Conservation (phyloP, 2,888 invertebrate genomes). For the Drosophila prolongata region DNA sequence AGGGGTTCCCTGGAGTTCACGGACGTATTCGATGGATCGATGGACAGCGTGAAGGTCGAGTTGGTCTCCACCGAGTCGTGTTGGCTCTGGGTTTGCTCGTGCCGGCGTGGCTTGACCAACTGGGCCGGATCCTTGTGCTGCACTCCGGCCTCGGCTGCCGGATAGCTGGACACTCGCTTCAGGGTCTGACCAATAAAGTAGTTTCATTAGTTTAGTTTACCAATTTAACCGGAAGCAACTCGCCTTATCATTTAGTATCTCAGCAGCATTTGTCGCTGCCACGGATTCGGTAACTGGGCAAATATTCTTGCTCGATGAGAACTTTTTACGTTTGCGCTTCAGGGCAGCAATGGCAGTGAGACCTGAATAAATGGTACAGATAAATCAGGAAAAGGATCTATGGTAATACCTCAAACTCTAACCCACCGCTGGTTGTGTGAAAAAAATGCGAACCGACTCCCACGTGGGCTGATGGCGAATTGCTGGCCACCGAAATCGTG, state of each 20-base stretch:
- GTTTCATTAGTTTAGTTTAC: not conserved
- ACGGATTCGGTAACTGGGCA: conserved; percentile 86
- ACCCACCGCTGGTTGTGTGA: conserved; percentile 81
- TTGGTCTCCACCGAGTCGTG: conserved; percentile 86
- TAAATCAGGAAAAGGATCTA: not conserved
- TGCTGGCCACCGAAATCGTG: conserved; percentile 17
- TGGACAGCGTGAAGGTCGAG: conserved; percentile 81
- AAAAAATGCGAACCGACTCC: conserved; percentile 80
- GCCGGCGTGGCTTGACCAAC: conserved; percentile 84
- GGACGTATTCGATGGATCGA: conserved; percentile 83
- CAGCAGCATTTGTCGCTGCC: conserved; percentile 72
- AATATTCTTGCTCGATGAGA: conserved; percentile 91
- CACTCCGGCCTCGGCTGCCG: conserved; percentile 83
- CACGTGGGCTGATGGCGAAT: conserved; percentile 44
- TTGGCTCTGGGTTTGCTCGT: conserved; percentile 88
- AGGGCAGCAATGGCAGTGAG: conserved; percentile 89
- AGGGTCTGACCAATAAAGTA: conserved; percentile 84
- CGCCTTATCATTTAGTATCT: conserved; percentile 81
- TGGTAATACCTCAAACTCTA: not conserved
- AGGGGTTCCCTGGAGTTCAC: conserved; percentile 87
- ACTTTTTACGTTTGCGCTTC: conserved; percentile 92
- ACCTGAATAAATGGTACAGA: conserved; percentile 56
- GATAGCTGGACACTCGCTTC: conserved; percentile 90
- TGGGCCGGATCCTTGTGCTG: conserved; percentile 84
- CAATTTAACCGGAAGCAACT: not conserved